These are phyloP conservation scores for Drosophila engyochracea DNA, from an alignment of 2,888 invertebrate genomes.

Conservation along the genomic window DNA sequence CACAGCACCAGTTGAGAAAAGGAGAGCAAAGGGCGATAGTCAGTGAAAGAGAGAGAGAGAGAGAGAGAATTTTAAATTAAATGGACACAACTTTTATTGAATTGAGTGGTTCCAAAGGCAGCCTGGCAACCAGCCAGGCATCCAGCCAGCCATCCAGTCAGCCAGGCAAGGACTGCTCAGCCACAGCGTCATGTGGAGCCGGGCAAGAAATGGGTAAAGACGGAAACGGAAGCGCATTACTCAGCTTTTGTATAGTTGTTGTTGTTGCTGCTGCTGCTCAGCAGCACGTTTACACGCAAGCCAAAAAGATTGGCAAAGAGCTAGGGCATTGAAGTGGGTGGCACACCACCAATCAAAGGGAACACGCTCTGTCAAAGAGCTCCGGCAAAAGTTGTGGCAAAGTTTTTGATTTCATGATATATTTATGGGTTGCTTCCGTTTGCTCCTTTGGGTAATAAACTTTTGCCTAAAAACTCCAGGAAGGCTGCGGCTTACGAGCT, in stretches of 20 bases:
- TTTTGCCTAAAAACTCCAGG: slow-evolving; percentile 52
- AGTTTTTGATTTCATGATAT: slow-evolving; percentile 82
- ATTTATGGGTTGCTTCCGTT: slow-evolving; percentile 74
- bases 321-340: slow-evolving; percentile 2
- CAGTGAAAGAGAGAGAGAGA: background rate
- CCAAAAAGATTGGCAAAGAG: slow-evolving; percentile 27
- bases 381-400: slow-evolving; percentile 67
- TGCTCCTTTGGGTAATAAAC: slow-evolving; percentile 76
- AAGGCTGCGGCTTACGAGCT: slow-evolving; percentile 33
- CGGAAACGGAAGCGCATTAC: slow-evolving; percentile 76
- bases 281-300: slow-evolving; percentile 72
- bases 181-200: slow-evolving; percentile 28
- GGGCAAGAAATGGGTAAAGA: slow-evolving; percentile 38
- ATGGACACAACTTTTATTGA: slow-evolving; percentile 82
- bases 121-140: background rate
- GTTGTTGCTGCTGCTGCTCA: slow-evolving; percentile 16
- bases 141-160: background rate
- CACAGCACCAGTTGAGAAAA: slow-evolving; percentile 4
- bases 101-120: slow-evolving; percentile 58
- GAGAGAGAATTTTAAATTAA: slow-evolving; percentile 77
- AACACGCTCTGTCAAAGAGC: slow-evolving; percentile 50
- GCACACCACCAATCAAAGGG: slow-evolving; percentile 63
- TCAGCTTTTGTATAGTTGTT: slow-evolving; percentile 35
- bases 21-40: background rate
- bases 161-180: slow-evolving; percentile 20